Evolutionary conservation across 2,888 invertebrate species (phyloP).

Genomic region (Tenthredo amoena): DNA sequence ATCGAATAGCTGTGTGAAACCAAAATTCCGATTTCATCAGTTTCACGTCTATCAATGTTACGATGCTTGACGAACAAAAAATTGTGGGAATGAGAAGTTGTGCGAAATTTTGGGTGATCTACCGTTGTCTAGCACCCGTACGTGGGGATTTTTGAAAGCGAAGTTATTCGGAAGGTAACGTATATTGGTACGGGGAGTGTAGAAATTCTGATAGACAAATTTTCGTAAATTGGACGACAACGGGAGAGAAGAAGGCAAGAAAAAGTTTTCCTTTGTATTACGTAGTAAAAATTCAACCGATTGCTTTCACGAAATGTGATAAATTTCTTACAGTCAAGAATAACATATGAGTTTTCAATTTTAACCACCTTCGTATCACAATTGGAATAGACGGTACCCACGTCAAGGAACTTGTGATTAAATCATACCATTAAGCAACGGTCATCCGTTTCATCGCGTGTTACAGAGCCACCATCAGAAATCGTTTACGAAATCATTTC

Average conservation of each 20-base stretch:
- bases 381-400: neutral
- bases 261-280: neutral
- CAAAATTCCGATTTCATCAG: neutral
- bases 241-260: neutral
- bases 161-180: slow-evolving; percentile 53
- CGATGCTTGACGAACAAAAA: neutral
- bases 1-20: neutral
- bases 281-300: neutral
- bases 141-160: slow-evolving; percentile 55
- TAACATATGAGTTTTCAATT: neutral
- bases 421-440: neutral
- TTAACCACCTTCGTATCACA: neutral
- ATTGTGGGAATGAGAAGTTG: neutral
- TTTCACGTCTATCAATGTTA: neutral
- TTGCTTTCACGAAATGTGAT: neutral
- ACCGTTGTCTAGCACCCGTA: slow-evolving; percentile 54
- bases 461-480: slow-evolving; percentile 5
- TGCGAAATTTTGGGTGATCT: neutral
- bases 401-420: neutral
- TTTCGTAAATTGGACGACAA: slow-evolving; percentile 48
- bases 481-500: neutral
- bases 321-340: neutral
- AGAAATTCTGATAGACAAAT: slow-evolving; percentile 53
- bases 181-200: neutral
- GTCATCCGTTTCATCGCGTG: neutral